Conservation (phyloP, 2,113 vertebrate species). For the Urocynchramus pylzowi region DNA sequence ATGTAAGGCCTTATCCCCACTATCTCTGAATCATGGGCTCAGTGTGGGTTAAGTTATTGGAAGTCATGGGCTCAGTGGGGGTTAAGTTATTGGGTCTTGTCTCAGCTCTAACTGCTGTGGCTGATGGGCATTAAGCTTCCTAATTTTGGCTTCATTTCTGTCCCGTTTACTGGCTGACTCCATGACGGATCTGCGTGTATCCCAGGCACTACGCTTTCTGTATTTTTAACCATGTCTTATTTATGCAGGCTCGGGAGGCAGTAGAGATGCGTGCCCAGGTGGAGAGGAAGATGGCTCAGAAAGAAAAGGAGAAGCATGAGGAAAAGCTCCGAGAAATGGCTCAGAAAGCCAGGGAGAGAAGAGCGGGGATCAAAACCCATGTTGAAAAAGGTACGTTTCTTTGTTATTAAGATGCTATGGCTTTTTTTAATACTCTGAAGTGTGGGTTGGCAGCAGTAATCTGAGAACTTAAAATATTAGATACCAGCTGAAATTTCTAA, state of each 20-base stretch:
- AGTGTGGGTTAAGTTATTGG: not conserved
- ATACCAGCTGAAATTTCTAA: not conserved
- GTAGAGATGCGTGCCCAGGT: slow-evolving; percentile 99
- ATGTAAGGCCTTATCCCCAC: not conserved
- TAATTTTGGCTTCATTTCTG: not conserved
- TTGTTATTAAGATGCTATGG: not conserved
- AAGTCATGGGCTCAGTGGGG: not conserved
- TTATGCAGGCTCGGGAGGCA: slow-evolving; percentile 88
- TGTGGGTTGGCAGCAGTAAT: not conserved
- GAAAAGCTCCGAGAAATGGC: slow-evolving; percentile 96
- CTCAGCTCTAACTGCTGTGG: not conserved
- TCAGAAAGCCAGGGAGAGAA: slow-evolving; percentile 92
- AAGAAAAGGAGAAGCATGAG: slow-evolving; percentile 98
- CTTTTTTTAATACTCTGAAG: not conserved
- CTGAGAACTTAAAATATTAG: not conserved
- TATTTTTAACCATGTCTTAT: not conserved
- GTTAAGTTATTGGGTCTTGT: not conserved
- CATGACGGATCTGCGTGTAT: not conserved
- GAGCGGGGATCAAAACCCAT: slow-evolving; percentile 95
- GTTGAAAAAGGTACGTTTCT: slow-evolving; percentile 86
- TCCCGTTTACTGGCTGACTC: not conserved
- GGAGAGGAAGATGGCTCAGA: slow-evolving; percentile 98
- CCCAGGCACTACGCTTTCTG: not conserved
- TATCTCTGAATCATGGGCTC: not conserved
- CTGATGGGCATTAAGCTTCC: not conserved